Conservation (phyloP, 2,113 vertebrate species). For the Mohoua ochrocephala region DNA sequence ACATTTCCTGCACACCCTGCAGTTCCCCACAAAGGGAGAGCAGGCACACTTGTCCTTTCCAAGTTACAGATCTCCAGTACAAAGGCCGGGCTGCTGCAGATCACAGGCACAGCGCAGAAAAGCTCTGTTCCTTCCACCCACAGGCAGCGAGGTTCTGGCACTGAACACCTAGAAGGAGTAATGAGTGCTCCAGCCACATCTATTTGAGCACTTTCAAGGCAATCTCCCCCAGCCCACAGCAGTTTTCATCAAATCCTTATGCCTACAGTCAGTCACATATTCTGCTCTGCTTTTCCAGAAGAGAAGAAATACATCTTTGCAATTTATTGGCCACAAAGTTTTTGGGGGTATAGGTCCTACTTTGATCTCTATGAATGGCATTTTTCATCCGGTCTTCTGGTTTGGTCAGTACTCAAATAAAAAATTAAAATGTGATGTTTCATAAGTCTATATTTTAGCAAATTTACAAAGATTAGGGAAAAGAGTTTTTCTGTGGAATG, state of each 20-base stretch:
- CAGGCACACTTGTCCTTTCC: not conserved
- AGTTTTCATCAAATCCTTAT: not conserved
- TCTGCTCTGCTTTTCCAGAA: not conserved
- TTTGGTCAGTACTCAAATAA: not conserved
- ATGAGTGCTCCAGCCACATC: not conserved
- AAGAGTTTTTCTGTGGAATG: not conserved
- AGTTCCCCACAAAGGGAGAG: not conserved
- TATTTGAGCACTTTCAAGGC: not conserved
- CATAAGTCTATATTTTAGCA: not conserved
- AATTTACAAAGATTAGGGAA: not conserved
- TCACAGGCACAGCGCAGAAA: not conserved
- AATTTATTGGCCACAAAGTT: not conserved
- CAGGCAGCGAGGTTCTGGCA: not conserved
- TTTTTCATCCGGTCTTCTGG: not conserved
- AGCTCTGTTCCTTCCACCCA: not conserved
- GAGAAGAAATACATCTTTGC: not conserved
- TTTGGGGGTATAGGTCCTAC: not conserved
- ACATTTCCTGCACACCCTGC: not conserved
- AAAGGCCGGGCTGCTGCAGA: not conserved
- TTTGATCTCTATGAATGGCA: not conserved
- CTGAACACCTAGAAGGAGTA: not conserved
- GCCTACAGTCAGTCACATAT: not conserved
- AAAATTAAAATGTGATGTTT: not conserved
- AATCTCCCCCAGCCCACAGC: not conserved
- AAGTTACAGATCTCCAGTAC: not conserved